A percentile compares a stretch with the other conserved stretches of the same genome.
phyloP scores from a whole-genome alignment of 2,113 vertebrate species.

The Mesembrinibis cayennensis region DNA sequence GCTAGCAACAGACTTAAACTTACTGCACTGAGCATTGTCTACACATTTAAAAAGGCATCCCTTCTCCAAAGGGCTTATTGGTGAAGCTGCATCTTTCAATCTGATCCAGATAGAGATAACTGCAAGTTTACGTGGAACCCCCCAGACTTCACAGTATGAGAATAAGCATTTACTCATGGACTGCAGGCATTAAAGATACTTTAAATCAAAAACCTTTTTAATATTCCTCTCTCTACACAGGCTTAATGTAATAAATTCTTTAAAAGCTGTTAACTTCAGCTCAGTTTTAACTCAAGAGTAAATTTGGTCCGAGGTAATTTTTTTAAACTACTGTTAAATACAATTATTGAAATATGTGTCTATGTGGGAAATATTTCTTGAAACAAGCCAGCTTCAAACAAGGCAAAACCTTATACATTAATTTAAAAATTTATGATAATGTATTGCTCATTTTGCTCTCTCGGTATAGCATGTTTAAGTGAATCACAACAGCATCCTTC shows the following conservation, averaged over 20 bases:
- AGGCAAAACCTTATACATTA: background rate
- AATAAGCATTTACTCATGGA: background rate
- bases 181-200: background rate
- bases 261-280: background rate
- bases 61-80: background rate
- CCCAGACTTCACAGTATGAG: background rate
- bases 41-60: background rate
- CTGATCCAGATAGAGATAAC: background rate
- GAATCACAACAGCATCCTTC: background rate
- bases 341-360: background rate
- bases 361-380: background rate
- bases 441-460: background rate
- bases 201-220: background rate
- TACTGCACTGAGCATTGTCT: background rate
- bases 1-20: background rate
- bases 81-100: background rate
- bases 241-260: background rate
- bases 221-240: background rate
- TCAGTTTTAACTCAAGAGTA: background rate
- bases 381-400: background rate
- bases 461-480: background rate
- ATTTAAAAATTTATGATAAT: background rate
- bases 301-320: background rate
- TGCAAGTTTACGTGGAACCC: background rate
- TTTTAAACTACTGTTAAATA: background rate